Base-by-base conservation (phyloP, 2,888 invertebrate species). In the Hydroisotoma schaefferi region DNA sequence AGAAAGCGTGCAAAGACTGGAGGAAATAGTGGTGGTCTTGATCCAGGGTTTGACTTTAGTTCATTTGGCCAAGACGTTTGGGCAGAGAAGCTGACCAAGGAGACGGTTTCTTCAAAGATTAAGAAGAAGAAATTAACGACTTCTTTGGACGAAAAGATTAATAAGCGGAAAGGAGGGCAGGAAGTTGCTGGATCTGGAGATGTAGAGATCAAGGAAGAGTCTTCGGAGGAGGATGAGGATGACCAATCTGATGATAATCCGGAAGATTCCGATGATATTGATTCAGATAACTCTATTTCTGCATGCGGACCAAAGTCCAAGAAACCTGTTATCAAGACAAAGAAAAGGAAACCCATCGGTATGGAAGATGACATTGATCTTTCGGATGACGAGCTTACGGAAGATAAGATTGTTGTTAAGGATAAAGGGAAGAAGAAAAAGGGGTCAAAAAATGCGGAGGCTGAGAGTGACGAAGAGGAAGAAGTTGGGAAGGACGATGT, bases 91-190 rank as follows among this genome's bases (percentile, higher is more conserved):
- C 88, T 89, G 88, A 85, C 87, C 75, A 86, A 89, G 77, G 75
- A 90, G 25, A 84, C 84, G 73, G 88, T 88, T 73, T 89, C 88
- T 29, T 12, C 46, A 1, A 89, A 89, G 78, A 87, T 85, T 0
- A 85, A 18, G 88, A 89, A 73, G 82, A 90, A 1, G 91, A 93
- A 76, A 91, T 93, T 67, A 90, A 93, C 69, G 82, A 83, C 40
- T 83, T 81, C 69, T 78, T 81, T 0, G 75, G 84, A 52, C 78
- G 79, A 72, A 76, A 81, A 68, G 75, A 80, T 52, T 80, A 79
- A 61, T 78, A 79, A 57, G 74, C 67, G 80, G 79, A 8, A 77
- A 33, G 59, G 28, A 8, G 38, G 26, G 22, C n/a, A n/a, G n/a
- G 18, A 15, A 18, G 55, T 51, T 20, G 52, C 27, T 28, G 58